Conservation (phyloP, 2,888 invertebrate genomes). For the Scotopteryx bipunctaria region DNA sequence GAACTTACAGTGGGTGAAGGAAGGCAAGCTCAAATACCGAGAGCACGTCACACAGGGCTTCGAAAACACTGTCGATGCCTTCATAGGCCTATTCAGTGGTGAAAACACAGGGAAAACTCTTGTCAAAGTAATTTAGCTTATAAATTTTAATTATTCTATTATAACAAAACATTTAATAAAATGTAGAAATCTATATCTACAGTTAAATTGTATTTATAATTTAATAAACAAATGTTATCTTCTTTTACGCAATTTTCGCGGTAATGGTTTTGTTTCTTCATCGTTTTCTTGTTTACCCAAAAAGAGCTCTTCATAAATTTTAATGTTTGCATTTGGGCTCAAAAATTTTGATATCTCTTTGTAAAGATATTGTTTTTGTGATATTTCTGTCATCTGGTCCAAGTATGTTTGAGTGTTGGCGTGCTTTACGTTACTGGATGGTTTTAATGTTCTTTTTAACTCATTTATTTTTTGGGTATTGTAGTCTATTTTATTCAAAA, state of each 20-base stretch:
- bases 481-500: constrained; percentile 66
- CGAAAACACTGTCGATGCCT: constrained; percentile 85
- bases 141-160: not conserved
- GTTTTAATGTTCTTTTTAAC: constrained; percentile 49
- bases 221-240: constrained; percentile 41
- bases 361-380: constrained; percentile 50
- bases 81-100: constrained; percentile 84
- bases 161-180: constrained; percentile 8
- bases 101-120: constrained; percentile 87
- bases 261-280: constrained; percentile 16
- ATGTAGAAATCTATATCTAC: not conserved
- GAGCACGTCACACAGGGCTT: constrained; percentile 87
- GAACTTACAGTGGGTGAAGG: constrained; percentile 84
- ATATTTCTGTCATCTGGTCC: constrained; percentile 22
- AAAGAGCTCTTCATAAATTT: constrained; percentile 73
- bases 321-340: constrained; percentile 59
- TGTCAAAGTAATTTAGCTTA: constrained; percentile 74
- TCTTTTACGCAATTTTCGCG: constrained; percentile 49
- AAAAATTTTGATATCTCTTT: constrained; percentile 70
- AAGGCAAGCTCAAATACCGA: constrained; percentile 86
- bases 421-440: constrained; percentile 37
- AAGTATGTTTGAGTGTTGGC: constrained; percentile 51
- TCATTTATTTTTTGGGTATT: constrained; percentile 64
- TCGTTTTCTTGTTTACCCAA: constrained; percentile 58
- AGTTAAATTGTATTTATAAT: not conserved